Base-by-base conservation (phyloP, 2,797 vertebrate species). In the Hypotaenidia philippensis region DNA sequence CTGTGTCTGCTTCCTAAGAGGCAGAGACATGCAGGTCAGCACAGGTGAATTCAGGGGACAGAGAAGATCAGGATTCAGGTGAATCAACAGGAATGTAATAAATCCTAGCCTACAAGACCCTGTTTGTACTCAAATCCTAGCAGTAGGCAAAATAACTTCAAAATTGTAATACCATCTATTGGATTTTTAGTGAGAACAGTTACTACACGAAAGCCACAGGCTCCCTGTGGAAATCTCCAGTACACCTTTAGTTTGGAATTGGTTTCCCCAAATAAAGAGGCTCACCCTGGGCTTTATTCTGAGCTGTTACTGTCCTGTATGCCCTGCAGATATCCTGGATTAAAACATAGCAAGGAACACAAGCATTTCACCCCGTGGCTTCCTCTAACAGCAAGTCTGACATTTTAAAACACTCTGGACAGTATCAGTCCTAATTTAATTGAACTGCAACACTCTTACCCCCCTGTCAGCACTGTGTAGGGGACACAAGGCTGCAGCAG, bases 1-100 rank as follows among this genome's bases (percentile, higher is more conserved):
- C 99, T 5, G 99, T 99, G 96, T 99, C 99, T 10, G 99, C 99
- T 96, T 99, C 99, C 99, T 99, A 97, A 83, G 84, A 27, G 34
- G 59, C 1, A 96, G 85, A 10, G 16, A 36, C 29, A 86, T 21
- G 10, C 50, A 60, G 83, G 40, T 87, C 31, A 82, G 23, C 16
- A 11, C 13, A 44, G 38, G 31, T 34, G 60, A 86, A 72, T 27
- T 64, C 16, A 36, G 41, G 64, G 34, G 52, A 65, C 29, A 60
- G 47, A 80, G 61, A 32, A 80, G 36, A 50, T 41, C 17, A 80
- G 52, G 31, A 55, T 19, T 50, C 53, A 40, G 10, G 18, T 4
- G 36, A 25, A 22, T 0, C 1, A 89, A 83, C 22, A 80, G 9
- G 76, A 83, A 70, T 8, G 11, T 18, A 36, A 31, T 12, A 18